phyloP scores from a whole-genome alignment of 1,140 invertebrate genomes.

The Heliconius congener region DNA sequence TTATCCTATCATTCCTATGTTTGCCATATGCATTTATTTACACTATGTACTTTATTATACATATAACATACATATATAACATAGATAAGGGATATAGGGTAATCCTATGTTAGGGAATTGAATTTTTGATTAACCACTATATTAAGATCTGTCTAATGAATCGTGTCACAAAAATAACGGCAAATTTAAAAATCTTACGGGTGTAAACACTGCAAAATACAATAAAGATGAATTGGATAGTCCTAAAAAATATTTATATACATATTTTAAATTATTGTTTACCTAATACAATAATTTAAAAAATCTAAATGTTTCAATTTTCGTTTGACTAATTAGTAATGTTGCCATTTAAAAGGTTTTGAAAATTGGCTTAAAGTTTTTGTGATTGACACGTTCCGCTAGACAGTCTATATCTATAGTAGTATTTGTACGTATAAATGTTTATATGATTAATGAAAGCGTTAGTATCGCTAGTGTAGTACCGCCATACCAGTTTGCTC shows the following conservation, averaged over 20 bases:
- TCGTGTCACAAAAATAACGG: too few species aligned
- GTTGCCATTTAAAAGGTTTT: too few species aligned
- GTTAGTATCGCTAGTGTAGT: slow-evolving; percentile 68
- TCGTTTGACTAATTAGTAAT: too few species aligned
- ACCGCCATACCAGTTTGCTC: slow-evolving; percentile 64
- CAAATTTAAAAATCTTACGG: too few species aligned
- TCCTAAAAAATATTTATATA: too few species aligned
- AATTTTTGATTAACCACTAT: slow-evolving; percentile 48
- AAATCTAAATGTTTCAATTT: too few species aligned
- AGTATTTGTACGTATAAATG: slow-evolving; percentile 47
- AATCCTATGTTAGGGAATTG: slow-evolving; percentile 70
- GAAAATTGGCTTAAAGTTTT: too few species aligned
- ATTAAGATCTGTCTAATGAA: slow-evolving; percentile 14
- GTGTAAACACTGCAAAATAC: too few species aligned
- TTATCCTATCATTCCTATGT: slow-evolving; percentile 59
- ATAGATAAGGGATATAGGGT: slow-evolving; percentile 66
- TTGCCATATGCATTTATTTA: slow-evolving; percentile 76
- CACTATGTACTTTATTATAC: slow-evolving; percentile 39
- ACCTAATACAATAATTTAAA: too few species aligned
- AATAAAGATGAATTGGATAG: too few species aligned
- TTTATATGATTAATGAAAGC: slow-evolving; percentile 47
- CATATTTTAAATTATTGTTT: too few species aligned
- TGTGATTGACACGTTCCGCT: too few species aligned
- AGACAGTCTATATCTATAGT: slow-evolving; percentile 28
- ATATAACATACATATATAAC: slow-evolving; percentile 42